A percentile compares a stretch with the other conserved stretches of the same genome.
Conservation (phyloP, 2,888 invertebrate species). For the Lasioglossum pauxillum region DNA sequence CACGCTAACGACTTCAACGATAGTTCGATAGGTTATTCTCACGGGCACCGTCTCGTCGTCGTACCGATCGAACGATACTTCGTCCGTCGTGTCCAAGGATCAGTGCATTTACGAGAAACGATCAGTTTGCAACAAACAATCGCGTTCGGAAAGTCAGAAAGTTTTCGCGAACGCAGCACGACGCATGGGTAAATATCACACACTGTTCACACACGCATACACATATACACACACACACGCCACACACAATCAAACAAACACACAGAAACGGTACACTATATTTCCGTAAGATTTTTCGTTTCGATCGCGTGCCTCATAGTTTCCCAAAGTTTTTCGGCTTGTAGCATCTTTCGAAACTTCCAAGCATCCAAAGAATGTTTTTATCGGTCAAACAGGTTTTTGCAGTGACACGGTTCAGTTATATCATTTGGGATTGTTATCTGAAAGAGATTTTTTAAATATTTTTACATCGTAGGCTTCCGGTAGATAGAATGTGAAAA, state of each 20-base stretch:
- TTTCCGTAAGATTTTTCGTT: conserved; percentile 11
- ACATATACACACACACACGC: not conserved
- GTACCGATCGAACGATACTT: conserved; percentile 28
- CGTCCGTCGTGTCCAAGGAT: conserved; percentile 28
- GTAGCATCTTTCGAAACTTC: not conserved
- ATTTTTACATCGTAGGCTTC: not conserved
- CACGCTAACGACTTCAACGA: not conserved
- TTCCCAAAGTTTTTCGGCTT: not conserved
- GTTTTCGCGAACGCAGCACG: conserved; percentile 34
- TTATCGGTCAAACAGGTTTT: not conserved
- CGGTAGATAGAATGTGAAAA: not conserved
- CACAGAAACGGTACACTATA: not conserved
- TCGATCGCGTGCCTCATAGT: not conserved
- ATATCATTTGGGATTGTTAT: not conserved
- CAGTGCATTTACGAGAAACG: conserved; percentile 47
- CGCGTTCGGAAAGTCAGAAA: conserved; percentile 20
- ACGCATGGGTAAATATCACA: conserved; percentile 16
- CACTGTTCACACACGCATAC: not conserved
- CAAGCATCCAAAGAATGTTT: not conserved
- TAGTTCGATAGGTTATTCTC: not conserved
- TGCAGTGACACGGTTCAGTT: not conserved
- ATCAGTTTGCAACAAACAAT: conserved; percentile 26
- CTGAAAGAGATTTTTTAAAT: not conserved
- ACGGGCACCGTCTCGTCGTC: conserved; percentile 22
- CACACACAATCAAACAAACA: not conserved